Evolutionary conservation across 1,140 invertebrate species (phyloP).

Genomic region (Venustaconcha ellipsiformis): DNA sequence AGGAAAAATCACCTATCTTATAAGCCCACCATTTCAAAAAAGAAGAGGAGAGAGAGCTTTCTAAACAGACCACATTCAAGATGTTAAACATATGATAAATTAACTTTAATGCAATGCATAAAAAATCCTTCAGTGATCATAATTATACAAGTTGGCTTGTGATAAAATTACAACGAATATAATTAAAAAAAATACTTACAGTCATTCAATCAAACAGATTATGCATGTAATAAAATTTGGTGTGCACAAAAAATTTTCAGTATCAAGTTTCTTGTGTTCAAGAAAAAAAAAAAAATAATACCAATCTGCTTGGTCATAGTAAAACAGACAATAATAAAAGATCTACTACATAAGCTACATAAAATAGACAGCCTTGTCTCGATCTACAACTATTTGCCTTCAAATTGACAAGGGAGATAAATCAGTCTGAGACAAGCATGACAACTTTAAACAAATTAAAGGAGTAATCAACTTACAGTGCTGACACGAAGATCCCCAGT

Average conservation of each 20-base stretch:
- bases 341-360: not conserved
- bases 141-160: too few relatives aligned
- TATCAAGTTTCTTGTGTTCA: too few relatives aligned
- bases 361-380: not conserved
- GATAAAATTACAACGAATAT: too few relatives aligned
- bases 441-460: not conserved
- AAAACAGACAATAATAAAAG: not conserved
- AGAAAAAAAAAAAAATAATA: not conserved
- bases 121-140: too few relatives aligned
- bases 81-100: too few relatives aligned
- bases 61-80: too few relatives aligned
- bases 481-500: constrained; percentile 56
- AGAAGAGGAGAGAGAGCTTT: too few relatives aligned
- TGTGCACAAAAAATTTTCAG: too few relatives aligned
- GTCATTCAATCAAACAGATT: too few relatives aligned
- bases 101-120: too few relatives aligned
- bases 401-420: not conserved
- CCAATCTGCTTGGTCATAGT: not conserved
- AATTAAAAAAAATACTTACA: too few relatives aligned
- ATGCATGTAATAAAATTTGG: too few relatives aligned
- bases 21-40: not conserved
- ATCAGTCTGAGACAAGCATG: not conserved
- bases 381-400: not conserved
- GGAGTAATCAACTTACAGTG: constrained; percentile 47
- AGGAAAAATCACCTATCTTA: not conserved